These are phyloP conservation scores for Grantiella picta DNA, from an alignment of 2,113 vertebrate genomes.

Conservation along the genomic window DNA sequence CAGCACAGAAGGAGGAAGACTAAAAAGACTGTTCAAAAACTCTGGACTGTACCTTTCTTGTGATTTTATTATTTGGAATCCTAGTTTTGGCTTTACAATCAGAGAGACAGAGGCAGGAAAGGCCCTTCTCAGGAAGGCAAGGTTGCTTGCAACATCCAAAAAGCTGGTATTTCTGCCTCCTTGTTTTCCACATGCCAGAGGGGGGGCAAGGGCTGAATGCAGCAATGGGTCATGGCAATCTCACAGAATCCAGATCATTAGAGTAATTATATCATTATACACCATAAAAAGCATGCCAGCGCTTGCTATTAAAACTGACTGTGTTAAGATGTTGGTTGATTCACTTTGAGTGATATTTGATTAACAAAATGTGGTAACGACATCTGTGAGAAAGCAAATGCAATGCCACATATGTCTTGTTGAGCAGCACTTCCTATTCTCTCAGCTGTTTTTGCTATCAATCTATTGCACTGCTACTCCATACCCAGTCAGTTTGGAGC, in stretches of 20 bases:
- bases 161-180: neutral
- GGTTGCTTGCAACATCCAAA: neutral
- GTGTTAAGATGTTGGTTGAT: neutral
- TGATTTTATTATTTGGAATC: neutral
- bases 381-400: neutral
- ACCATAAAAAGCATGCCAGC: neutral
- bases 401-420: neutral
- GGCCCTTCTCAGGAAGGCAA: neutral
- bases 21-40: neutral
- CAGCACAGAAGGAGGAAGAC: neutral
- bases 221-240: neutral
- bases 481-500: neutral
- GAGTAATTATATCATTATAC: neutral
- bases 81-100: neutral
- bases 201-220: neutral
- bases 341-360: neutral
- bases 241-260: neutral
- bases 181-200: neutral
- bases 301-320: neutral
- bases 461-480: neutral
- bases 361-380: neutral
- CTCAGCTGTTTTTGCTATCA: neutral
- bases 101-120: neutral
- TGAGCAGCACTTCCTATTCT: neutral
- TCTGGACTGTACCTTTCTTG: neutral